A percentile compares a stretch with the other conserved stretches of the same genome.
Conservation (phyloP, 2,888 invertebrate genomes). For the Drosophila planitibia region DNA sequence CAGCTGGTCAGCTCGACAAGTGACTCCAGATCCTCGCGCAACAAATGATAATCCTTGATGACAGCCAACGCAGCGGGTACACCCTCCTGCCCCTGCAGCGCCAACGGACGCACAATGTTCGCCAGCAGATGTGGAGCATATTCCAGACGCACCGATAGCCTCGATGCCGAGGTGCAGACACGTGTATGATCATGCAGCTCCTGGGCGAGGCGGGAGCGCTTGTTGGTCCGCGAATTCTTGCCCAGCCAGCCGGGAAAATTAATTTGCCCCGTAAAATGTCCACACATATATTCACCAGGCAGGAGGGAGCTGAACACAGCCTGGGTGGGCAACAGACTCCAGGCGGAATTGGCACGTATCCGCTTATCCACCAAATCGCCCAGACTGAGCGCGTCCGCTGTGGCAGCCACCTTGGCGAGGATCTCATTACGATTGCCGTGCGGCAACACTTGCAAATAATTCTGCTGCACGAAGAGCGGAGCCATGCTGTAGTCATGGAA, state of each 20-base stretch:
- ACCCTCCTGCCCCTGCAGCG: constrained; percentile 90
- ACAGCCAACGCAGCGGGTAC: constrained; percentile 90
- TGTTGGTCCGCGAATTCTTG: constrained; percentile 94
- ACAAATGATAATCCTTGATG: constrained; percentile 93
- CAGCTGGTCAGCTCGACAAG: constrained; percentile 94
- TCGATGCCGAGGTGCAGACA: constrained; percentile 92
- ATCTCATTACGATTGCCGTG: constrained; percentile 88
- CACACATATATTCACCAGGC: constrained; percentile 94
- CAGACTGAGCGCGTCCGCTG: constrained; percentile 94
- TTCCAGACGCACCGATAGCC: constrained; percentile 93
- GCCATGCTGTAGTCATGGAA: constrained; percentile 98
- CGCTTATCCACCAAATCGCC: constrained; percentile 94
- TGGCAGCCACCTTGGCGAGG: constrained; percentile 90
- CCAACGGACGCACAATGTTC: constrained; percentile 91
- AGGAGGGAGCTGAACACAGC: constrained; percentile 96
- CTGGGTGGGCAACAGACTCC: constrained; percentile 94
- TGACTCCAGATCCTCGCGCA: constrained; percentile 96
- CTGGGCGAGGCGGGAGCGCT: constrained; percentile 92
- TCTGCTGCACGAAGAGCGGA: constrained; percentile 99
- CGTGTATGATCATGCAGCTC: constrained; percentile 95
- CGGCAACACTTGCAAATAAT: constrained; percentile 94
- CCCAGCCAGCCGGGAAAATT: constrained; percentile 98
- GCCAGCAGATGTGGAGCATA: constrained; percentile 93
- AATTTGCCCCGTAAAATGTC: constrained; percentile 91
- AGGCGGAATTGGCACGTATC: constrained; percentile 92